Conservation (phyloP, 30 jellyfish, hydroid and myxozoan genomes). For the Phacellophora camtschatica region DNA sequence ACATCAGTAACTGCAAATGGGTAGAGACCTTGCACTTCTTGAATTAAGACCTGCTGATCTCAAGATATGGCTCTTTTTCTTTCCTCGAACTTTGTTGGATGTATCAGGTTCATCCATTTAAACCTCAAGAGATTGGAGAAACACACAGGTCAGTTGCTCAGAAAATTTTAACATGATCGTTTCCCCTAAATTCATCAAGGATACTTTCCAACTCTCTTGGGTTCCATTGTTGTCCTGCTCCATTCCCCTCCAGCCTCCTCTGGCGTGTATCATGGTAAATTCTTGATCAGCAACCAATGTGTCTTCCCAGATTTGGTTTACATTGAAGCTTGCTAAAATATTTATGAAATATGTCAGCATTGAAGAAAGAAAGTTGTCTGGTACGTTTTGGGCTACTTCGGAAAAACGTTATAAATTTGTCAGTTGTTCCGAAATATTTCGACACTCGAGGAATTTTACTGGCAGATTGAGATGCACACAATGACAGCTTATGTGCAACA, state of each 20-base stretch:
- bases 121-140: not conserved
- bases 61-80: not conserved
- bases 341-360: too few species aligned
- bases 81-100: not conserved
- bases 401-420: slow-evolving; percentile 2
- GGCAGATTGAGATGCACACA: slow-evolving; percentile 45
- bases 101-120: slow-evolving; percentile 9
- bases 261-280: not conserved
- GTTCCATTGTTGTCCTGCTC: not conserved
- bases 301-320: slow-evolving; percentile 45
- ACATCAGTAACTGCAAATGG: slow-evolving; percentile 16
- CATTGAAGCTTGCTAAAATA: too few species aligned
- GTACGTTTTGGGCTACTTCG: slow-evolving; percentile 39
- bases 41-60: not conserved
- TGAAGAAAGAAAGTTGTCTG: slow-evolving; percentile 17
- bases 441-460: slow-evolving; percentile 25
- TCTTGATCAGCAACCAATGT: slow-evolving; percentile 21
- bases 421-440: slow-evolving; percentile 33
- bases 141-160: slow-evolving; percentile 4
- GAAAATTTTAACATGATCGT: not conserved
- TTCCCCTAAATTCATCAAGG: not conserved
- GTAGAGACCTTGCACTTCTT: slow-evolving; percentile 2
- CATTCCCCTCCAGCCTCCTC: slow-evolving; percentile 12
- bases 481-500: slow-evolving; percentile 32
- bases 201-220: not conserved